Conservation (phyloP, 2,113 vertebrate species). For the Eidolon helvum region DNA sequence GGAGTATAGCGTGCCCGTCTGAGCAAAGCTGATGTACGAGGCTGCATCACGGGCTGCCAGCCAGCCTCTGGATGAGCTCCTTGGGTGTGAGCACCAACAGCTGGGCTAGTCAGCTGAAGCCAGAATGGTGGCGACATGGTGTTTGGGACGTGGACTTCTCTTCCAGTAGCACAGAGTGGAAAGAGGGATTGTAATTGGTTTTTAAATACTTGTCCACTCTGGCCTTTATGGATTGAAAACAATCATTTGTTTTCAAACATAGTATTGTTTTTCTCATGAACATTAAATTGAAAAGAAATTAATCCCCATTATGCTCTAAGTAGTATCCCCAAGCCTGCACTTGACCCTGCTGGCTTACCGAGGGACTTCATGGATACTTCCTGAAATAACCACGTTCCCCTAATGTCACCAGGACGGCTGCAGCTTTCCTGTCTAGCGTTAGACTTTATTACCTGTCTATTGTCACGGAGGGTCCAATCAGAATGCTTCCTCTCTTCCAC, state of each 20-base stretch:
- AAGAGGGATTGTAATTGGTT: not conserved
- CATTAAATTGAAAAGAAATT: not conserved
- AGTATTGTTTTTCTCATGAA: not conserved
- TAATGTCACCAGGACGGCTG: not conserved
- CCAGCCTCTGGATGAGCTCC: not conserved
- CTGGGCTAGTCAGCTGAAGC: not conserved
- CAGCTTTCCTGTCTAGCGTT: too few species aligned
- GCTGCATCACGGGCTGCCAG: not conserved
- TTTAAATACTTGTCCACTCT: not conserved
- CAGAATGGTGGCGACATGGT: not conserved
- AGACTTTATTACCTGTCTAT: not conserved
- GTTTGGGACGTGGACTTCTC: not conserved
- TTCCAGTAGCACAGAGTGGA: not conserved
- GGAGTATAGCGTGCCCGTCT: not conserved
- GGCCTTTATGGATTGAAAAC: not conserved
- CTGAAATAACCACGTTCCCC: not conserved
- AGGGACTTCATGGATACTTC: not conserved
- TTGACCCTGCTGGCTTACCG: not conserved
- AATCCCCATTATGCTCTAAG: not conserved
- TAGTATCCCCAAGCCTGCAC: not conserved
- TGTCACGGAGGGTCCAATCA: not conserved
- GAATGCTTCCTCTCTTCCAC: not conserved
- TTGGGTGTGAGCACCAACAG: accelerated
- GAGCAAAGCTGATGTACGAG: not conserved
- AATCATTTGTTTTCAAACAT: not conserved